Base-by-base conservation (phyloP, 2,888 invertebrate genomes). In the Alloplasta piceator region DNA sequence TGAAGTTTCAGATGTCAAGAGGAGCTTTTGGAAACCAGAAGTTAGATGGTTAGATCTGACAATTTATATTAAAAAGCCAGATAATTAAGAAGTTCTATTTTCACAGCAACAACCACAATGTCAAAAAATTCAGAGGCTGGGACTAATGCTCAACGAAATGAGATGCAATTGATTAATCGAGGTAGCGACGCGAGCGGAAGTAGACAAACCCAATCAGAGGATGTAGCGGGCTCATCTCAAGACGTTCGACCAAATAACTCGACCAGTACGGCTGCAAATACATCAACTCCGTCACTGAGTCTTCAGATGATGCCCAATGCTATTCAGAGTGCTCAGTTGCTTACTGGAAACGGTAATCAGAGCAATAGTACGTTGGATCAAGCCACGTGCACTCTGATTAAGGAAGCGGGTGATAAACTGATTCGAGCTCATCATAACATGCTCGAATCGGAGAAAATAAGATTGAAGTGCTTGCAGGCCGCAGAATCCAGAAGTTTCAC, bases 331-430 rank as follows among this genome's bases (percentile, higher is more conserved):
- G 43, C 43, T 4, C 43, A 43, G 43, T 43, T 43, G 43, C 43
- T 43, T 1, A 43, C 43, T 43, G 43, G 43, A 43, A 43, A 43
- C 4, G 43, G 43, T 43, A 43, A 6, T 43, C 43, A 43, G 10
- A 43, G 43, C 4, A 43, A 10, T 43, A 10, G 43, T 43, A 6
- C 43, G 43, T 43, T 43, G 43, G 70, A 63, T 26, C 70, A 63
- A 41, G 43, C n/a, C 43, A 64, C 56, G 14, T 26, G 56, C 56
- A 55, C 3, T n/a, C 26, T 55, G 72, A 26, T 72, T 2, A 72
- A 72, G 61, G 61, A 72, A 5, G 72, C 72, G 4, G 36, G 50
- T 14, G 63, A 72, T 36, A 72, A 61, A 9, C 9, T 78, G 39
- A 36, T 41, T 7, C 39, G 16, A 10, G 71, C 71, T 41, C 71